Base-by-base conservation (phyloP, 2,797 vertebrate genomes). In the Bradypodion pumilum region DNA sequence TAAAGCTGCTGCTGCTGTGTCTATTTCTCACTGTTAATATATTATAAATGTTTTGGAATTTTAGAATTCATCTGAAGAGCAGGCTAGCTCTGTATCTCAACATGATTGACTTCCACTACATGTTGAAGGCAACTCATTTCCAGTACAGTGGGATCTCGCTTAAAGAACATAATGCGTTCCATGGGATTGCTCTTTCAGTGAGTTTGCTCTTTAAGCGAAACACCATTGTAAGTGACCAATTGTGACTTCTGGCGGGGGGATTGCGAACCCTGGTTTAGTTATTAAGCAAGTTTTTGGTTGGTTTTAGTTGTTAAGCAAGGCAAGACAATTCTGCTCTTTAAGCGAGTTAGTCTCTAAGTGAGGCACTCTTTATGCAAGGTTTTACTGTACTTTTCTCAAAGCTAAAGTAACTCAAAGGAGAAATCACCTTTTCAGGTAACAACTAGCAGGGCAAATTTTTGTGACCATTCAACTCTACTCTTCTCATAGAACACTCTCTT, bases 71-170 rank as follows among this genome's bases (percentile, higher is more conserved):
- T 62, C 68, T 70, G 65, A 70, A 70, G 40, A 78, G 23, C 52
- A 27, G 37, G 76, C 49, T 27, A 35, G 5, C 23, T 59, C 21
- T 84, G 65, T 60, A 4, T 76, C 46, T 42, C 27, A n/a, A 66
- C 32, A 65, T 42, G 7, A 40, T 13, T 4, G 44, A 56, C 9
- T 59, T 32, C 5, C 59, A 59, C 52, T 42, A 21, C 37, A 70
- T 69, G 29, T 37, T 77, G 49, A 69, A 83, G 80, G 81, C 83
- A 74, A 83, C 81, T 74, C 74, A 70, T 60, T 78, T 83, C 77
- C 74, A 70, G 63, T 77, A n/a, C n/a, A n/a, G n/a, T n/a, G n/a
- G n/a, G n/a, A n/a, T n/a, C n/a, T n/a, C n/a, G n/a, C n/a, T n/a
- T n/a, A n/a, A n/a, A n/a, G n/a, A n/a, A n/a, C n/a, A n/a, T n/a